Evolutionary conservation across 2,113 vertebrate species (phyloP).

Genomic region (Prochilodus magdalenae): DNA sequence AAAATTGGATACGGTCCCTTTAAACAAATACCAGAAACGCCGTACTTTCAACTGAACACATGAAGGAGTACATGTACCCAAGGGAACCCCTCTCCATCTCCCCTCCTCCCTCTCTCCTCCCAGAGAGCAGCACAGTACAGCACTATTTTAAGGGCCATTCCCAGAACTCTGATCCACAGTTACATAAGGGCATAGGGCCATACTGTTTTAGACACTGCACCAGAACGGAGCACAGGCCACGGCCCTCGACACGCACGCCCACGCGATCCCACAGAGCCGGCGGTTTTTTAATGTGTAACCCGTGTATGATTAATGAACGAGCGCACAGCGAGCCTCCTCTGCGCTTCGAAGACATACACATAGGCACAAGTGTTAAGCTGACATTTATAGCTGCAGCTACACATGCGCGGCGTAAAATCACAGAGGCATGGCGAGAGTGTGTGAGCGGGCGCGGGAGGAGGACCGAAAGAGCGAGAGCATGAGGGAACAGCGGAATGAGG

Average conservation of each 20-base stretch:
- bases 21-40: too few species aligned
- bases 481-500: background rate
- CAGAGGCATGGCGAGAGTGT: background rate
- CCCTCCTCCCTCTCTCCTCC: constrained; percentile 42
- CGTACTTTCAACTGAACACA: too few species aligned
- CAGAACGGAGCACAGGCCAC: constrained; percentile 58
- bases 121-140: constrained; percentile 68
- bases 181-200: constrained; percentile 73
- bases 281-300: constrained; percentile 25
- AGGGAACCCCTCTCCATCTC: constrained; percentile 2
- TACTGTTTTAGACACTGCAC: constrained; percentile 70
- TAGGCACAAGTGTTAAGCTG: background rate
- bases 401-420: background rate
- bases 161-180: constrained; percentile 74
- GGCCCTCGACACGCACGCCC: background rate
- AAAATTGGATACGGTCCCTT: too few species aligned
- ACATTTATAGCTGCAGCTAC: background rate
- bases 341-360: background rate
- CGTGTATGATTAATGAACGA: constrained; percentile 1
- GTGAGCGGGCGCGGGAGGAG: too few species aligned
- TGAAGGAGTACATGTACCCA: background rate
- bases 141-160: constrained; percentile 81
- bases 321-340: background rate
- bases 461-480: background rate
- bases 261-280: background rate